Percentiles rank a stretch among this genome's conserved stretches.
phyloP scores from a whole-genome alignment of 2,888 invertebrate genomes.

The Cataglyphis livida region DNA sequence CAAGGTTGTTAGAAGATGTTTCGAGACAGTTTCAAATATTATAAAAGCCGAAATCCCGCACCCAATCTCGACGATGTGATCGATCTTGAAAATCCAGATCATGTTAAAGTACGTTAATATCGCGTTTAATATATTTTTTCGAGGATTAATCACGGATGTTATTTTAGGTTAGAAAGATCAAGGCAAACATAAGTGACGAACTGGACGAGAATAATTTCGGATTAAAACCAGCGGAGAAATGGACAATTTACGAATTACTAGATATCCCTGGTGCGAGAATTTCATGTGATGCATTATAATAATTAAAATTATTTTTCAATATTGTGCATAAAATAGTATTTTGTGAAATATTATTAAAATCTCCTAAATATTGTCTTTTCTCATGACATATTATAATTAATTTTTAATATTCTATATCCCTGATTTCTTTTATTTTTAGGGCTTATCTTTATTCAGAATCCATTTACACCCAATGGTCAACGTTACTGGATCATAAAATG shows the following conservation, averaged over 20 bases:
- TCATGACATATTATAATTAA: neutral
- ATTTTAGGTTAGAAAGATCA: conserved; percentile 81
- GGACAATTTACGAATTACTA: conserved; percentile 89
- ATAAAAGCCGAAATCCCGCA: conserved; percentile 89
- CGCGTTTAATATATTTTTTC: neutral
- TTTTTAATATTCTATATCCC: neutral
- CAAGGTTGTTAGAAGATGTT: conserved; percentile 86
- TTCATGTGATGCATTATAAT: neutral
- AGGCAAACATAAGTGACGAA: conserved; percentile 48
- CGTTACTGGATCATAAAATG: conserved; percentile 94
- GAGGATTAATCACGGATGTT: conserved; percentile 8
- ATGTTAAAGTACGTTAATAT: conserved; percentile 70
- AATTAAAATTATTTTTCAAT: neutral
- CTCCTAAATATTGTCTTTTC: neutral
- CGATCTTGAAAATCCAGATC: conserved; percentile 85
- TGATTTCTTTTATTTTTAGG: conserved; percentile 85
- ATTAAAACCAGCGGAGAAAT: conserved; percentile 86
- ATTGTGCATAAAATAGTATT: neutral
- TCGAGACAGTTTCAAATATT: conserved; percentile 92
- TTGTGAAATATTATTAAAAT: neutral
- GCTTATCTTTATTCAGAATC: conserved; percentile 93
- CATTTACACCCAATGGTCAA: conserved; percentile 92
- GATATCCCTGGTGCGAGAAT: conserved; percentile 87
- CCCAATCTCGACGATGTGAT: conserved; percentile 90
- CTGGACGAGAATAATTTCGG: conserved; percentile 81